Conservation (phyloP, 2,113 vertebrate species). For the Melozone crissalis region DNA sequence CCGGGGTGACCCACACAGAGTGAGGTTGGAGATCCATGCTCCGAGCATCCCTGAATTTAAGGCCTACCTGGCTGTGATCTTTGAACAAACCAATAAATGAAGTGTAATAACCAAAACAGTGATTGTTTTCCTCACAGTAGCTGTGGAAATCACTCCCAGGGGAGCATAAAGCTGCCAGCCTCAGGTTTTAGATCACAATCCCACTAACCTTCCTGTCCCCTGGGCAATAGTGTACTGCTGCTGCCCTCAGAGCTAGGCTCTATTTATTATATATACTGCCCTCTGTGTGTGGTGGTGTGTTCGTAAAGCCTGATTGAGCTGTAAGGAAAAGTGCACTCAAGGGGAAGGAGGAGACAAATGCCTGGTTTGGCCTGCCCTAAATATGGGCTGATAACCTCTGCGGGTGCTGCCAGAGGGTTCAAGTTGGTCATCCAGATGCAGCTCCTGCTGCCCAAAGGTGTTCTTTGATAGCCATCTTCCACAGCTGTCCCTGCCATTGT, state of each 20-base stretch:
- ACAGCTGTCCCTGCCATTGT: neutral
- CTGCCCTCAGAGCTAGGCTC: slow-evolving; percentile 56
- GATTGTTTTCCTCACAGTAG: slow-evolving; percentile 49
- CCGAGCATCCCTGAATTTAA: neutral
- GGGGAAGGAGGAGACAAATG: slow-evolving; percentile 55
- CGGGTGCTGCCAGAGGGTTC: slow-evolving; percentile 20
- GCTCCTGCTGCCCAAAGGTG: neutral
- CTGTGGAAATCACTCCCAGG: slow-evolving; percentile 33
- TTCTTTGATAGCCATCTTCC: neutral
- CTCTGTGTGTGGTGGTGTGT: slow-evolving; percentile 15
- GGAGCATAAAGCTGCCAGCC: slow-evolving; percentile 46
- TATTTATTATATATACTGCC: slow-evolving; percentile 66
- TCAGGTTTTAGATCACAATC: slow-evolving; percentile 67
- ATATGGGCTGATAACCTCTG: slow-evolving; percentile 3
- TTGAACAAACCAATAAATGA: slow-evolving; percentile 64
- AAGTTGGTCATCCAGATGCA: neutral
- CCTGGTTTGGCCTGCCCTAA: slow-evolving; percentile 22
- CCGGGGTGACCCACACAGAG: neutral
- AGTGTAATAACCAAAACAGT: slow-evolving; percentile 62
- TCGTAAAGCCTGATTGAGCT: slow-evolving; percentile 64
- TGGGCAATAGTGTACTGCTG: slow-evolving; percentile 55
- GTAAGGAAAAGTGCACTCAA: slow-evolving; percentile 55
- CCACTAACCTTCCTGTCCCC: slow-evolving; percentile 65
- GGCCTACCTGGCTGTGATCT: slow-evolving; percentile 46
- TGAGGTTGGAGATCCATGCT: neutral